Evolutionary conservation across 2,797 vertebrate genomes (phyloP).

Genomic region (Scolopax rusticola): DNA sequence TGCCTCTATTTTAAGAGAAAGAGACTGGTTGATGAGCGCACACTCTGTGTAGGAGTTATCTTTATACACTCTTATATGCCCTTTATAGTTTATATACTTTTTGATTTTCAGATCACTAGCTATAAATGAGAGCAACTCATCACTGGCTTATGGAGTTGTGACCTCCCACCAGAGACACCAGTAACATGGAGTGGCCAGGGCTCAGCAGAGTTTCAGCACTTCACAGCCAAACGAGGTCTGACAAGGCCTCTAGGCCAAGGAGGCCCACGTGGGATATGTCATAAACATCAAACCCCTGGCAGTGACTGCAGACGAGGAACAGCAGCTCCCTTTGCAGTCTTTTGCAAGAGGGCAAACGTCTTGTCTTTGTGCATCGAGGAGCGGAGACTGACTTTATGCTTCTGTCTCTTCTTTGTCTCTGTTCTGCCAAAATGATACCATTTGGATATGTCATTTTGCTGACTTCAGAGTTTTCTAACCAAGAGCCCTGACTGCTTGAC

Average conservation of each 20-base stretch:
- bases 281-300: not conserved
- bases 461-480: not conserved
- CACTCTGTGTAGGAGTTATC: not conserved
- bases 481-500: not conserved
- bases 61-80: not conserved
- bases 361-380: not conserved
- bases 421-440: not conserved
- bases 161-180: not conserved
- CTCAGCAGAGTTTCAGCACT: not conserved
- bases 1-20: not conserved
- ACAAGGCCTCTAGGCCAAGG: not conserved
- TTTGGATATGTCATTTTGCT: not conserved
- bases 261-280: not conserved
- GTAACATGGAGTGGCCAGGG: not conserved
- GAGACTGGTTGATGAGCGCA: not conserved
- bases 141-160: not conserved
- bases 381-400: not conserved
- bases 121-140: not conserved
- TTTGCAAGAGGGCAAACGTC: not conserved
- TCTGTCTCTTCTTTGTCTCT: not conserved
- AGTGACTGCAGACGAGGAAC: not conserved
- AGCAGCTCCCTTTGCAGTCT: not conserved
- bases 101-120: not conserved
- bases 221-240: not conserved
- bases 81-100: not conserved